Evolutionary conservation across 2,888 invertebrate genomes (phyloP).

Genomic region (Agriopis marginaria): DNA sequence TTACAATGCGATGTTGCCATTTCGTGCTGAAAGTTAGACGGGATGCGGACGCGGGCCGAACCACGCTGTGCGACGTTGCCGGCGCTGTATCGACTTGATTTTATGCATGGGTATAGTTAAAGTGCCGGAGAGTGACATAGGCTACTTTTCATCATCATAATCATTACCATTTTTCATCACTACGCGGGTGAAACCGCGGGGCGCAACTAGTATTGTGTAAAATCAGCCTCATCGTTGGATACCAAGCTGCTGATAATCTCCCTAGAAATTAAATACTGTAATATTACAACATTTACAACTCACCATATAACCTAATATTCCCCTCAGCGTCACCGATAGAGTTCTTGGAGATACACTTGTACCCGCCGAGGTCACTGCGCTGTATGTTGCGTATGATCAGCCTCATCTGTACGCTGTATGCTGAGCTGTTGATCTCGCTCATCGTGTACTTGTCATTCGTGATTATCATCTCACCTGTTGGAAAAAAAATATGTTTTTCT

Average conservation of each 20-base stretch:
- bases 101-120: too few relatives aligned
- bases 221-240: constrained; percentile 94
- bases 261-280: constrained; percentile 63
- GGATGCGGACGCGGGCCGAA: too few relatives aligned
- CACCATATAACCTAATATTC: constrained; percentile 95
- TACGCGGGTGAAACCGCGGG: too few relatives aligned
- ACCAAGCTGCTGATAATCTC: constrained; percentile 92
- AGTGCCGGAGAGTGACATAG: too few relatives aligned
- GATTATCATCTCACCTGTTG: constrained; percentile 95
- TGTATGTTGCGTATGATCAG: constrained; percentile 91
- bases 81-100: too few relatives aligned
- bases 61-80: too few relatives aligned
- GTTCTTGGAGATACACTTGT: constrained; percentile 97
- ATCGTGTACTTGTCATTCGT: constrained; percentile 94
- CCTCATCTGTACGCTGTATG: constrained; percentile 94
- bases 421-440: constrained; percentile 92
- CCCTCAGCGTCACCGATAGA: constrained; percentile 97
- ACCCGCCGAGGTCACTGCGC: constrained; percentile 92
- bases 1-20: too few relatives aligned
- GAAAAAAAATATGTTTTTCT: background rate
- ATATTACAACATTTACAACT: constrained; percentile 79
- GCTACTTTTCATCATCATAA: too few relatives aligned
- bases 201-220: too few relatives aligned
- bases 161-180: too few relatives aligned
- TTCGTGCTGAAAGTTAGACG: too few relatives aligned